Evolutionary conservation across 2,888 invertebrate species (phyloP).

Genomic region (Sthenelais limicola): DNA sequence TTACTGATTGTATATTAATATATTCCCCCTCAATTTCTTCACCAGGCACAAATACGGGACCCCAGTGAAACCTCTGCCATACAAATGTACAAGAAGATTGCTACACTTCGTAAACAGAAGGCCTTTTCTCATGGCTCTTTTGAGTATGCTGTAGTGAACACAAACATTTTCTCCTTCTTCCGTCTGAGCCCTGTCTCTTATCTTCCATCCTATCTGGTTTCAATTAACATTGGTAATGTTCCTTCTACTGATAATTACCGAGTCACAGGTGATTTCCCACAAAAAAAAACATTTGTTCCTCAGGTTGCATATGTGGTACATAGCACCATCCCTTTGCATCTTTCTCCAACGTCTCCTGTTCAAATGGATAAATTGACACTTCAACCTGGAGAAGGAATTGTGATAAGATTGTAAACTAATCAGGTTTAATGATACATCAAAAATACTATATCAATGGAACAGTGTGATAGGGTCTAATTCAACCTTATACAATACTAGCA

Average conservation of each 20-base stretch:
- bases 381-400: slow-evolving; percentile 36
- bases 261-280: slow-evolving; percentile 25
- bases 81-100: slow-evolving; percentile 31
- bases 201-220: slow-evolving; percentile 28
- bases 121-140: slow-evolving; percentile 29
- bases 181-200: background rate
- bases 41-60: slow-evolving; percentile 37
- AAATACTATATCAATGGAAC: too few species aligned
- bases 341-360: background rate
- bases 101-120: slow-evolving; percentile 30
- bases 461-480: too few species aligned
- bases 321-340: background rate
- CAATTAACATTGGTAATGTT: slow-evolving; percentile 26
- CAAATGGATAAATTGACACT: slow-evolving; percentile 23
- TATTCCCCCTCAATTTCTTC: too few species aligned
- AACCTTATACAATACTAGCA: too few species aligned
- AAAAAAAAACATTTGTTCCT: slow-evolving; percentile 18
- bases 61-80: slow-evolving; percentile 31
- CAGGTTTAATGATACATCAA: background rate
- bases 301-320: slow-evolving; percentile 18
- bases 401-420: slow-evolving; percentile 27
- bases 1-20: too few species aligned
- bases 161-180: slow-evolving; percentile 37
- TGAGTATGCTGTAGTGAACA: slow-evolving; percentile 30
- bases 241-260: slow-evolving; percentile 25